phyloP scores from a whole-genome alignment of 2,888 invertebrate genomes.

The Callimorpha dominula region DNA sequence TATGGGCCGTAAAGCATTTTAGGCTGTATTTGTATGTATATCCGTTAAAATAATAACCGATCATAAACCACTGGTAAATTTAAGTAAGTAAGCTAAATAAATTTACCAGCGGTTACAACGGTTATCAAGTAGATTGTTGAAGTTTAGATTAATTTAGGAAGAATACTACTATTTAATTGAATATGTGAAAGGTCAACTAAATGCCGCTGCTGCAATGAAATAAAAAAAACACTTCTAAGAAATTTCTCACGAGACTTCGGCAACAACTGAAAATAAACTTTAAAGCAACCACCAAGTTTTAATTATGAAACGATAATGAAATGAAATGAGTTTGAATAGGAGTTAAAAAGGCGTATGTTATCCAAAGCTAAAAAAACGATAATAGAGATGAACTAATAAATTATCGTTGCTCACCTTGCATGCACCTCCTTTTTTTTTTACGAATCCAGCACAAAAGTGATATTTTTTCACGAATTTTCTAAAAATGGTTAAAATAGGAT shows the following conservation, averaged over 20 bases:
- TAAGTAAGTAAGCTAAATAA: too few relatives aligned
- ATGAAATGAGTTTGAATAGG: background rate
- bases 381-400: background rate
- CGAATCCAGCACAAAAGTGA: conserved; percentile 1
- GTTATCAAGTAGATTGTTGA: too few relatives aligned
- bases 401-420: background rate
- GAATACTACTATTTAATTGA: too few relatives aligned
- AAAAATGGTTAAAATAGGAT: background rate
- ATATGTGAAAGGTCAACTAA: too few relatives aligned
- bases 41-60: too few relatives aligned
- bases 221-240: background rate
- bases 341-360: background rate
- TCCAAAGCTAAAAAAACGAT: background rate
- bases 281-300: background rate
- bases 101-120: too few relatives aligned
- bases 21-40: too few relatives aligned
- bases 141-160: too few relatives aligned
- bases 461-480: background rate
- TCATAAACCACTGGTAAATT: too few relatives aligned
- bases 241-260: background rate
- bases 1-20: too few relatives aligned
- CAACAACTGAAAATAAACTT: background rate
- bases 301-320: background rate
- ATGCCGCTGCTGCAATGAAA: background rate
- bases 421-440: background rate